Conservation (phyloP, 1,140 invertebrate species). For the Drosophila carrolli region DNA sequence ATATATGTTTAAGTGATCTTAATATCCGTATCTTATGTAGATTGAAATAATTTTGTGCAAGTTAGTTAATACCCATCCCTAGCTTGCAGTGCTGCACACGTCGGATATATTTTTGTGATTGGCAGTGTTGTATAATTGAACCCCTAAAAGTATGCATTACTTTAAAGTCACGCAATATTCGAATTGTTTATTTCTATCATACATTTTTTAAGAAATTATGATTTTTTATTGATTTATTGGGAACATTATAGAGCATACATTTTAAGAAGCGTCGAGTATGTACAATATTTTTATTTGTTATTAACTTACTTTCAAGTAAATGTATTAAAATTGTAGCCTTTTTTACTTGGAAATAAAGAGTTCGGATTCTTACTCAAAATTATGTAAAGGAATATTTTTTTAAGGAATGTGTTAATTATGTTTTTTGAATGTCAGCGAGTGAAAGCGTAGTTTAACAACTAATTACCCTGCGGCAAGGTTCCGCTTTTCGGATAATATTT, state of each 20-base stretch:
- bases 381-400: too few species aligned
- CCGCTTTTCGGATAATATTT: conserved; percentile 53
- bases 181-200: too few species aligned
- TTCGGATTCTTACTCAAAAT: too few species aligned
- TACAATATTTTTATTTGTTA: too few species aligned
- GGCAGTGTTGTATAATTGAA: background rate
- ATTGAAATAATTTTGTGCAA: too few species aligned
- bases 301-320: too few species aligned
- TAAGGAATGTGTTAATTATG: background rate
- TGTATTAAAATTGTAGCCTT: too few species aligned
- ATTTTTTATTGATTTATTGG: background rate
- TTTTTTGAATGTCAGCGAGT: conserved; percentile 22
- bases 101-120: background rate
- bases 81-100: background rate
- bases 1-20: too few species aligned
- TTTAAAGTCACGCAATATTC: background rate
- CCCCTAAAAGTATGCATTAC: conserved; percentile 29
- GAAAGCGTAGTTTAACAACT: conserved; percentile 52
- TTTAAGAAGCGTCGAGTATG: too few species aligned
- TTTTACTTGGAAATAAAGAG: too few species aligned
- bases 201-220: background rate
- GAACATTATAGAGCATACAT: too few species aligned
- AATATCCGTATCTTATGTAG: too few species aligned
- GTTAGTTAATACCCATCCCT: background rate
- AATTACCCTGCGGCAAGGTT: conserved; percentile 49